phyloP scores from a whole-genome alignment of 2,888 invertebrate species.

The Rhingia campestris region DNA sequence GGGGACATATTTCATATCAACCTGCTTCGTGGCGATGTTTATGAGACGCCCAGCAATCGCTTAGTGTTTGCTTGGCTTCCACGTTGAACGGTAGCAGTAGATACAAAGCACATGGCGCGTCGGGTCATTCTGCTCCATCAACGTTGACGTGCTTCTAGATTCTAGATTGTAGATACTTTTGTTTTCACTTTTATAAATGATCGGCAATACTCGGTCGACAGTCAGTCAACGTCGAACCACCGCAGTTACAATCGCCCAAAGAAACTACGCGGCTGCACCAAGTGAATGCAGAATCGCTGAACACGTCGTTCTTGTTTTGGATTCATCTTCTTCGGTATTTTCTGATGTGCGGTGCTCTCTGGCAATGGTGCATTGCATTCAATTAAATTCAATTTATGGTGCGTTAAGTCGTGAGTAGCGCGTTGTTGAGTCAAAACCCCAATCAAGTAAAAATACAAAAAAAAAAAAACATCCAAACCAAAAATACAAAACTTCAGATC shows the following conservation, averaged over 20 bases:
- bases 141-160: slow-evolving; percentile 38
- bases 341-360: not conserved
- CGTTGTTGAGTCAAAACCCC: slow-evolving; percentile 53
- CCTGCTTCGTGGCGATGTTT: slow-evolving; percentile 60
- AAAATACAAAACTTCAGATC: slow-evolving; percentile 7
- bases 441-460: slow-evolving; percentile 44
- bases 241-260: slow-evolving; percentile 48
- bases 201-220: slow-evolving; percentile 52
- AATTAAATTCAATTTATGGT: slow-evolving; percentile 73
- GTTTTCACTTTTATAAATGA: slow-evolving; percentile 68
- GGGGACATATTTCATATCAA: slow-evolving; percentile 21
- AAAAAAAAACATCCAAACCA: not conserved
- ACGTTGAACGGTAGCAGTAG: slow-evolving; percentile 57
- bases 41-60: slow-evolving; percentile 7
- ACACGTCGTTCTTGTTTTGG: not conserved
- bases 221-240: slow-evolving; percentile 65
- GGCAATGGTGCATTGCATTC: slow-evolving; percentile 64
- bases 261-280: not conserved
- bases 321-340: slow-evolving; percentile 1
- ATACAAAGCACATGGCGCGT: slow-evolving; percentile 44
- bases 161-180: slow-evolving; percentile 62
- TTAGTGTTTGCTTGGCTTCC: slow-evolving; percentile 67
- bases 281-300: slow-evolving; percentile 24
- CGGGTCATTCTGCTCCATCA: slow-evolving; percentile 16
- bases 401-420: slow-evolving; percentile 57